Conservation (phyloP, 1,140 invertebrate species). For the Ruditapes philippinarum region DNA sequence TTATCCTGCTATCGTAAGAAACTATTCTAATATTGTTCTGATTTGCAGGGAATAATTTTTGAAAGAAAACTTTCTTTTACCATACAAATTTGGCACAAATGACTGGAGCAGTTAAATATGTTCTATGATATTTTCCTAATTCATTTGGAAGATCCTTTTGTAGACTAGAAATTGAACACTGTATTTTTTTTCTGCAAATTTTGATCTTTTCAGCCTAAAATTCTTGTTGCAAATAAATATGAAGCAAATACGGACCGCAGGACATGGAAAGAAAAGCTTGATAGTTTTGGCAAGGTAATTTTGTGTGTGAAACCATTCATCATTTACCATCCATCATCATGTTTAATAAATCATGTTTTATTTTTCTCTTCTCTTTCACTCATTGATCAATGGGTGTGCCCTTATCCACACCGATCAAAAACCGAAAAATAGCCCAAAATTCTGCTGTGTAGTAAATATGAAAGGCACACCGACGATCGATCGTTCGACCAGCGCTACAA, state of each 20-base stretch:
- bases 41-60: too few relatives aligned
- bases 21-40: too few relatives aligned
- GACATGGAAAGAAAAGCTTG: conserved; percentile 54
- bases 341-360: conserved; percentile 40
- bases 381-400: conserved; percentile 11
- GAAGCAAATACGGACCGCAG: conserved; percentile 58
- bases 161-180: too few relatives aligned
- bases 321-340: not conserved
- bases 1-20: too few relatives aligned
- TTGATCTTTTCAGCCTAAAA: conserved; percentile 66
- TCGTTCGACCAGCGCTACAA: conserved; percentile 60
- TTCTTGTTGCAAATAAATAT: conserved; percentile 70
- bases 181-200: conserved; percentile 6
- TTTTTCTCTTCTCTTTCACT: conserved; percentile 33
- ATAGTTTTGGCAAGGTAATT: conserved; percentile 40
- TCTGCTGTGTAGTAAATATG: conserved; percentile 65
- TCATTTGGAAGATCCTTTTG: too few relatives aligned
- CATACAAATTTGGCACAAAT: too few relatives aligned
- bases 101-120: not conserved
- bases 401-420: conserved; percentile 18
- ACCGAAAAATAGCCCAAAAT: conserved; percentile 58
- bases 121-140: too few relatives aligned
- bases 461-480: conserved; percentile 46
- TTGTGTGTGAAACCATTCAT: conserved; percentile 31
- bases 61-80: too few relatives aligned